A percentile compares a stretch with the other conserved stretches of the same genome.
These are phyloP conservation scores for Scaptomyza graminum DNA, from an alignment of 1,140 invertebrate species.

Conservation along the genomic window DNA sequence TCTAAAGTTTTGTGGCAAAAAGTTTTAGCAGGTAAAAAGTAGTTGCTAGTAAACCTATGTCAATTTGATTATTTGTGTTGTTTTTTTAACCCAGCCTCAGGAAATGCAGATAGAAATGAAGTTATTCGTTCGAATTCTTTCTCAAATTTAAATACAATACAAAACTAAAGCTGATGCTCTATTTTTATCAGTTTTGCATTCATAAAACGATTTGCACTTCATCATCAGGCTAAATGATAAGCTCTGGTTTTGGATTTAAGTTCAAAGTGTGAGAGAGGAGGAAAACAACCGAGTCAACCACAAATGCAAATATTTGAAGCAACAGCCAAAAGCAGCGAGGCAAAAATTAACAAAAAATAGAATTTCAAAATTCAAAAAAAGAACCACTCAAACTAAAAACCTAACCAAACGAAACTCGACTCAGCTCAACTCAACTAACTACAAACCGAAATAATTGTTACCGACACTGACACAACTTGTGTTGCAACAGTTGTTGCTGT, in stretches of 20 bases:
- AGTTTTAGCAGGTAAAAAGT: conserved; percentile 39
- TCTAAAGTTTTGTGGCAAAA: conserved; percentile 65
- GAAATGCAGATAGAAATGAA: conserved; percentile 45
- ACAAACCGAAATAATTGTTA: conserved; percentile 78
- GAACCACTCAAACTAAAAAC: conserved; percentile 11
- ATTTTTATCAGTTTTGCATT: conserved; percentile 24
- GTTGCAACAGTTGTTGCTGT: conserved; percentile 12
- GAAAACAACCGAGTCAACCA: conserved; percentile 25
- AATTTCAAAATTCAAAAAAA: background rate
- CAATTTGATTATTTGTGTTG: conserved; percentile 70
- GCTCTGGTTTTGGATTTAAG: background rate
- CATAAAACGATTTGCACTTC: conserved; percentile 57
- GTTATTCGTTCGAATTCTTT: background rate
- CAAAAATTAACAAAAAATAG: conserved; percentile 15
- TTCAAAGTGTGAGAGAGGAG: background rate
- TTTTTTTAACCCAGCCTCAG: conserved; percentile 10
- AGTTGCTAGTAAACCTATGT: conserved; percentile 56
- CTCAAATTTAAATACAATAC: conserved; percentile 57
- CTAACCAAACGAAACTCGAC: conserved; percentile 43
- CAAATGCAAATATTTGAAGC: conserved; percentile 71
- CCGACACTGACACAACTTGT: conserved; percentile 65
- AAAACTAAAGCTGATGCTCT: background rate
- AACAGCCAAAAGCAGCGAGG: conserved; percentile 20
- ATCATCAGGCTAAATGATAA: conserved; percentile 34
- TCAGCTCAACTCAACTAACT: conserved; percentile 56